A percentile compares a stretch with the other conserved stretches of the same genome.
These are phyloP conservation scores for Holacanthella duospinosa DNA, from an alignment of 2,888 invertebrate genomes.

Conservation along the genomic window DNA sequence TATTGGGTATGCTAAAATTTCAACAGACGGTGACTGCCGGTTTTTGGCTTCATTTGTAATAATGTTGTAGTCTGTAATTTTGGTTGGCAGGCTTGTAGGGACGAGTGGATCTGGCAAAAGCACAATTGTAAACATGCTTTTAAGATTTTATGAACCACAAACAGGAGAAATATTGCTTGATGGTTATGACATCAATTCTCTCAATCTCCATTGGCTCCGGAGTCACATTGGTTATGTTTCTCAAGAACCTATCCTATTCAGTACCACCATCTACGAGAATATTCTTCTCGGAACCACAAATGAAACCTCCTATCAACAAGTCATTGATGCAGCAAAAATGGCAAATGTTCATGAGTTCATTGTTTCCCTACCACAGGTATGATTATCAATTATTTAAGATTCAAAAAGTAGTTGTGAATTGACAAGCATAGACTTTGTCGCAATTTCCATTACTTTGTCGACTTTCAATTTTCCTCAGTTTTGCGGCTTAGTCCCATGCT, in stretches of 20 bases:
- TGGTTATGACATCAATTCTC: background rate
- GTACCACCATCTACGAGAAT: conserved; percentile 19
- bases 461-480: too few species aligned
- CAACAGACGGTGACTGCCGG: background rate
- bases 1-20: background rate
- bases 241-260: conserved; percentile 15
- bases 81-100: too few species aligned
- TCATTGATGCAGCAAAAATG: conserved; percentile 22
- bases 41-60: background rate
- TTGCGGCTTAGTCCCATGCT: too few species aligned
- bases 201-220: conserved; percentile 20
- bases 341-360: conserved; percentile 27
- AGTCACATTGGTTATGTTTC: conserved; percentile 21
- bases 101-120: conserved; percentile 63
- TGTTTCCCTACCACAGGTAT: conserved; percentile 15
- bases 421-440: too few species aligned
- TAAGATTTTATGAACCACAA: conserved; percentile 6
- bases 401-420: too few species aligned
- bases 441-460: too few species aligned
- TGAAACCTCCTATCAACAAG: conserved; percentile 17
- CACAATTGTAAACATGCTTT: conserved; percentile 3
- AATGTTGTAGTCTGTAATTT: too few species aligned
- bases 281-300: conserved; percentile 21
- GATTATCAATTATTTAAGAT: too few species aligned
- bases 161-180: conserved; percentile 3